Evolutionary conservation across 2,888 invertebrate species (phyloP).

Genomic region (Dermolepida albohirtum): DNA sequence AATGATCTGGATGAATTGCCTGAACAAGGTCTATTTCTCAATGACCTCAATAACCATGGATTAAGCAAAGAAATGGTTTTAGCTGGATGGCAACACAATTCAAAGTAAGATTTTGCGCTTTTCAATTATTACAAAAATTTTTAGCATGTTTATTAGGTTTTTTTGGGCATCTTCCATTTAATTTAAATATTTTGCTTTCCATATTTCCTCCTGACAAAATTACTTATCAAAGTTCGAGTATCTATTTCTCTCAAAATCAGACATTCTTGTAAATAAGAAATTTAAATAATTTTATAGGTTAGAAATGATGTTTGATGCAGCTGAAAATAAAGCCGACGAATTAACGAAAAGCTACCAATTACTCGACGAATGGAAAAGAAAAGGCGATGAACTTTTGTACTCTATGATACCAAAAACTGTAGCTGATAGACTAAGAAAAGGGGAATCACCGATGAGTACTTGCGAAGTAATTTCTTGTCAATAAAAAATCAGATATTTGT

Average conservation of each 20-base stretch:
- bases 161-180: too few relatives aligned
- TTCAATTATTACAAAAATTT: too few relatives aligned
- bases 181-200: too few relatives aligned
- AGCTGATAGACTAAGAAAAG: slow-evolving; percentile 82
- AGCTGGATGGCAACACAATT: slow-evolving; percentile 87
- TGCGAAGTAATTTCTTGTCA: slow-evolving; percentile 79
- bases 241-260: too few relatives aligned
- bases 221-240: too few relatives aligned
- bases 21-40: slow-evolving; percentile 81
- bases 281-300: slow-evolving; percentile 71
- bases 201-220: too few relatives aligned
- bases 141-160: neutral
- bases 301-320: slow-evolving; percentile 85
- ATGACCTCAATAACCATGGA: slow-evolving; percentile 88
- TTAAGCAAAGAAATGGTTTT: slow-evolving; percentile 85
- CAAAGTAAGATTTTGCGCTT: slow-evolving; percentile 66
- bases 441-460: slow-evolving; percentile 80
- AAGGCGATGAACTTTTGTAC: slow-evolving; percentile 87
- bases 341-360: slow-evolving; percentile 82
- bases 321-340: slow-evolving; percentile 82
- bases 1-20: slow-evolving; percentile 87
- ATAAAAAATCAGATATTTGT: neutral
- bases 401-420: slow-evolving; percentile 92
- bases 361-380: slow-evolving; percentile 87
- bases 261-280: too few relatives aligned